These are phyloP conservation scores for Zoanthus sansibaricus DNA, from an alignment of 92 coral and sea anemone genomes.

Conservation along the genomic window DNA sequence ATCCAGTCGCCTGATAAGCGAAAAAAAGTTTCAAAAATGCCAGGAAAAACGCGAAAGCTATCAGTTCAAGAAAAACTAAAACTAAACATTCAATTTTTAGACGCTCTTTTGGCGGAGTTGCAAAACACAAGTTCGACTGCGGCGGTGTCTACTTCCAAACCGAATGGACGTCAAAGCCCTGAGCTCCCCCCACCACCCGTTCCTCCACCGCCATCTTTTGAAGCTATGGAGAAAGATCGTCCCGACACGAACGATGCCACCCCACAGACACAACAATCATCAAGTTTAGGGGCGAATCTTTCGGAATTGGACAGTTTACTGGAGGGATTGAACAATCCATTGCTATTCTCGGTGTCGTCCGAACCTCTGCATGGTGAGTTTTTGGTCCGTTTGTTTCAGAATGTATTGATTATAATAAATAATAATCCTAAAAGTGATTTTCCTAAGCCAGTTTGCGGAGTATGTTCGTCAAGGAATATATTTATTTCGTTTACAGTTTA, in stretches of 20 bases:
- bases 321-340: slow-evolving; percentile 86
- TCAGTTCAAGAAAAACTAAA: slow-evolving; percentile 88
- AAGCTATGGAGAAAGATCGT: slow-evolving; percentile 74
- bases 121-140: slow-evolving; percentile 79
- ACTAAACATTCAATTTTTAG: slow-evolving; percentile 92
- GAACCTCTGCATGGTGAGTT: slow-evolving; percentile 41
- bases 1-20: slow-evolving; percentile 4
- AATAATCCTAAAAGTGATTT: slow-evolving; percentile 9
- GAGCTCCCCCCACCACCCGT: slow-evolving; percentile 90
- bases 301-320: slow-evolving; percentile 93
- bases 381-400: not conserved
- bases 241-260: slow-evolving; percentile 51
- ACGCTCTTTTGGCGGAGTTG: slow-evolving; percentile 90
- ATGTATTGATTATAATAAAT: not conserved
- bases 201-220: slow-evolving; percentile 90
- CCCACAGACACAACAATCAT: slow-evolving; percentile 72
- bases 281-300: slow-evolving; percentile 91
- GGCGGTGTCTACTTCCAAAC: slow-evolving; percentile 42
- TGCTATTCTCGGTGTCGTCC: slow-evolving; percentile 56
- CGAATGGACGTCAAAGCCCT: slow-evolving; percentile 82
- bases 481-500: not conserved
- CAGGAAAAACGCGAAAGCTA: slow-evolving; percentile 81
- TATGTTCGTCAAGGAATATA: not conserved
- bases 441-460: not conserved
- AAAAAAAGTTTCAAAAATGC: slow-evolving; percentile 51